A percentile compares a stretch with the other conserved stretches of the same genome.
Evolutionary conservation across 2,113 vertebrate genomes (phyloP).

Genomic region (Ginglymostoma cirratum): DNA sequence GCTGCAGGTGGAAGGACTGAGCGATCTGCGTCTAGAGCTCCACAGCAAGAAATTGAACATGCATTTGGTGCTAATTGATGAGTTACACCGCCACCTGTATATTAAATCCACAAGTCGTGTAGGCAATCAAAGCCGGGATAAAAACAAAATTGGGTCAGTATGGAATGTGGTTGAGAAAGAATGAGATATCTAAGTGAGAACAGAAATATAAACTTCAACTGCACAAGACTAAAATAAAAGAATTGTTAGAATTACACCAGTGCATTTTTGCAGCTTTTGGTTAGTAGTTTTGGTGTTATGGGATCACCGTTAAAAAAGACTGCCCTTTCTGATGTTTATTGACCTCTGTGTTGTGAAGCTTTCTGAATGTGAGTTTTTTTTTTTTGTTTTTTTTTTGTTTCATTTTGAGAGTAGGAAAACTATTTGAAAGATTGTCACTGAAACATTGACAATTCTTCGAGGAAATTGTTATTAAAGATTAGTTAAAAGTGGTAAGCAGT

Average conservation of each 20-base stretch:
- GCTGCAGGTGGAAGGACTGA: constrained; percentile 88
- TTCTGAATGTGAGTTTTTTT: background rate
- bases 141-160: constrained; percentile 58
- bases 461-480: background rate
- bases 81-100: constrained; percentile 90
- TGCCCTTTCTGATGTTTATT: background rate
- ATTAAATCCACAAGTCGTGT: constrained; percentile 88
- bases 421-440: background rate
- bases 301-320: background rate
- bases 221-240: background rate
- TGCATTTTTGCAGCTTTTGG: background rate
- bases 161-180: background rate
- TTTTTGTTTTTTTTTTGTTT: constrained; percentile 26
- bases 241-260: background rate
- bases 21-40: constrained; percentile 87
- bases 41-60: constrained; percentile 97
- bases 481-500: background rate
- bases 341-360: background rate
- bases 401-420: background rate
- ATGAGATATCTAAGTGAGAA: background rate
- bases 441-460: background rate
- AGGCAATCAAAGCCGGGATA: constrained; percentile 70
- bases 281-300: background rate
- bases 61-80: constrained; percentile 89
- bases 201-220: background rate